Evolutionary conservation across 1,140 invertebrate species (phyloP), one percentile per base, ranked within the genome.

Genomic region (Brachionus calyciflorus): DNA sequence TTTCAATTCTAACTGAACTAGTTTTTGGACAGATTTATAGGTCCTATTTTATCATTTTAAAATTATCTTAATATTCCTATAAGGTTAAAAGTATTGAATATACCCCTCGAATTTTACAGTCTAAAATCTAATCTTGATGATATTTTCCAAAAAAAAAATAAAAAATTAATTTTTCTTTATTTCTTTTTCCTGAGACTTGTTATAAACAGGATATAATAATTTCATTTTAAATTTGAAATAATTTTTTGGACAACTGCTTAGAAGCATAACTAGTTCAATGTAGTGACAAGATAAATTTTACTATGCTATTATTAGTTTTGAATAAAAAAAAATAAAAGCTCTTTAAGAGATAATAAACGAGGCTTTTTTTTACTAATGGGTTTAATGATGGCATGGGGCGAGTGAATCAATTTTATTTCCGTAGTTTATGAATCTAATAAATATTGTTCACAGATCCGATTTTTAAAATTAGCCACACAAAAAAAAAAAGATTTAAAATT

Each of bases 61-160:
- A 60, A 37, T 60, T 60, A 60, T 60, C 40, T 65, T 65, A 63
- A n/a, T 46, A 4, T 24, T 44, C 14, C 24, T 24, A 17, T 44
- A 65, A 65, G 60, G 60, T 65, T 65, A 65, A 65, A 65, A 65
- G 40, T 65, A 65, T 65, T 28, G 21, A 26, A 12, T 65, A 30
- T 5, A 60, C 33, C 3, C 33, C 9, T 37, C 3, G 9, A 37
- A 37, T 9, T 9, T 37, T 30, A 19, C 26, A 7, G 37, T 12
- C n/a, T n/a, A 33, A 17, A 30, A 60, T 17, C 30, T 60, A 37
- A 65, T 65, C 60, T 14, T 44, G 60, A 65, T 65, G 60, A 65
- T 24, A 65, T 65, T 65, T 65, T 26, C n/a, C n/a, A n/a, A n/a
- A n/a, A 44, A 26, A 26, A 65, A 65, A 9, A 3, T 37, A 14